Conservation (phyloP, 2,888 invertebrate genomes). For the Lamellibrachia columna region DNA sequence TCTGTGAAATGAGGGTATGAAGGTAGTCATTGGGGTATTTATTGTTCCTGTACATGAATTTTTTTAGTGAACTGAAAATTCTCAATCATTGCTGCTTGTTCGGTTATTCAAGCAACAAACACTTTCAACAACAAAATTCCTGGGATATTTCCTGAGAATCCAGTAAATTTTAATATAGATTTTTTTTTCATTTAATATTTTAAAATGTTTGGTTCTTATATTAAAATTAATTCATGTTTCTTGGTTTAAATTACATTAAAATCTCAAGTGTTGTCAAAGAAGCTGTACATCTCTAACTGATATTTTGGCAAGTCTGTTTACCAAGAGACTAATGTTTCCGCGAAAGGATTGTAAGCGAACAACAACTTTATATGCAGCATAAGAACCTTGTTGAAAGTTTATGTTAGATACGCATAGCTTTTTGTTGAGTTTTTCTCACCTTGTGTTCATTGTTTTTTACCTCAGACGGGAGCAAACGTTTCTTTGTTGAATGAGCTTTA, state of each 20-base stretch:
- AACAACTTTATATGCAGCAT: too few species aligned
- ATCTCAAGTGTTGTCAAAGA: not conserved
- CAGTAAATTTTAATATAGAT: not conserved
- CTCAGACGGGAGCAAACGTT: not conserved
- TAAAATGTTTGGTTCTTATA: not conserved
- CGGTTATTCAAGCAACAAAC: not conserved
- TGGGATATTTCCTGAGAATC: not conserved
- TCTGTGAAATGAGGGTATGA: not conserved
- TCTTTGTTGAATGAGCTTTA: constrained; percentile 12
- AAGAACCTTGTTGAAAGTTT: not conserved
- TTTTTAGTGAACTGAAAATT: not conserved
- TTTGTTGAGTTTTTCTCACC: not conserved
- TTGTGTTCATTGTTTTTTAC: not conserved
- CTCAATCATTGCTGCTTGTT: not conserved
- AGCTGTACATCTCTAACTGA: not conserved
- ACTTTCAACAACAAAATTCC: not conserved
- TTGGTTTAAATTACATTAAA: not conserved
- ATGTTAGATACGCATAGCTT: not conserved
- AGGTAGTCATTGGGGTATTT: not conserved
- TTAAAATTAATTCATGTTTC: not conserved
- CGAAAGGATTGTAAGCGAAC: not conserved
- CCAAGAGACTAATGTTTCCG: not conserved
- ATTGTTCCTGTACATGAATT: constrained; percentile 6
- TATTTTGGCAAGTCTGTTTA: not conserved
- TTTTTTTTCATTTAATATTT: not conserved